Evolutionary conservation across 2,888 invertebrate species (phyloP), one percentile per base, ranked within the genome.

Genomic region (Glomeris marginata): DNA sequence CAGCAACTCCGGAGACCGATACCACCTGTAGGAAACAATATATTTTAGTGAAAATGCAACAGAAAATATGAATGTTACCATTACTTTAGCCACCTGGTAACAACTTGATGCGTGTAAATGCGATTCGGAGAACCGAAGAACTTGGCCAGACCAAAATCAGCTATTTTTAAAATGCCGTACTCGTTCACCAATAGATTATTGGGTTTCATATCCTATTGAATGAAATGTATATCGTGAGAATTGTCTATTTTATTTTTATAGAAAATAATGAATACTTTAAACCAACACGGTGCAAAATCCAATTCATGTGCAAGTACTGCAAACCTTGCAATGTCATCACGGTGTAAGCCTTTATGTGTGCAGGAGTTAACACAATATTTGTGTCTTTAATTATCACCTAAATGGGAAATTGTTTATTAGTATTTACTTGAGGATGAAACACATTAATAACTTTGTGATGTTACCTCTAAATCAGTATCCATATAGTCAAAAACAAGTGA

Each of bases 401-500:
- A 16, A 59, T 56, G 38, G 49, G 50, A 54, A 41, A 42, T 28
- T 16, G 1, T 36, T 33, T 11, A 45, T 35, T 15, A 21, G 21
- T 47, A 13, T 15, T 13, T 2, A 47, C n/a, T n/a, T n/a, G n/a
- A n/a, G n/a, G n/a, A n/a, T n/a, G n/a, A n/a, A n/a, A 46, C 33
- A 15, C n/a, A 42, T 21, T 40, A 45, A 41, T n/a, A 36, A 21
- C 21, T 38, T n/a, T 36, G 15, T 58, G 88, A 81, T 42, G 33
- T 18, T 34, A 91, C 86, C 75, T 99, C 98, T 60, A 98, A 72
- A 70, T 98, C 98, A 35, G 97, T 97, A 64, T 97, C 94, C 97
- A 99, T 97, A 63, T 94, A 98, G 69, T 99, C 98, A 72, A 98
- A 95, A 1, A 98, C 98, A 51, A 98, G 71, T 18, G 95, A 97